Evolutionary conservation across 2,888 invertebrate species (phyloP), one percentile per base, ranked within the genome.

Genomic region (Minunthozetes semirufus): DNA sequence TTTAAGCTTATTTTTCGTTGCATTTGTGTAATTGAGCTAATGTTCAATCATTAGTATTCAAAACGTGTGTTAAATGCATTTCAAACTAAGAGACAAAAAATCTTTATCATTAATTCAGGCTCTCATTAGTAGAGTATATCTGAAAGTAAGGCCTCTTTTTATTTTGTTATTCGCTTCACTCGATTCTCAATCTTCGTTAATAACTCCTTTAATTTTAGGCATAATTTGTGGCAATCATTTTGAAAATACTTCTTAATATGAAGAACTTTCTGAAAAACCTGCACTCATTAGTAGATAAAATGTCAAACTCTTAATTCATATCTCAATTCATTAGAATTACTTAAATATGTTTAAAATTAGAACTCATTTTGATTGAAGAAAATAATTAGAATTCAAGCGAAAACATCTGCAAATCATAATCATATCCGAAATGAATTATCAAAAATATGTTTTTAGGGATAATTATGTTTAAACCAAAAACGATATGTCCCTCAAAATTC

Each of bases 191-290:
- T 22, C 53, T 53, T n/a, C 19, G n/a, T 53, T 53, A 25, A 53
- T 25, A 53, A 53, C 53, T 53, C 25, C 13, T 53, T 53, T 53
- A 53, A 53, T 53, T 53, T 53, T 53, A 22, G 25, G 25, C 53
- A 53, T 53, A 53, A 25, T 53, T 53, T 53, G 53, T 53, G 53
- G 25, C 53, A 50, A n/a, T 50, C 50, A 19, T 53, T 53, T 53
- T 6, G 53, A 22, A 22, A 33, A 33, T 5, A 8, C 4, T 8
- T 33, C 33, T 33, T 8, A 33, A 33, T 5, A 33, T 33, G 33
- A 33, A 8, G 1, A 53, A n/a, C 25, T 53, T 53, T 3, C 19
- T 9, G 15, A 46, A 53, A 53, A 53, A 53, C 25, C 8, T 53
- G 53, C 6, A n/a, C 8, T 22, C 19, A 53, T 22, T 53, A 22